Percentiles rank a stretch among this genome's conserved stretches.
These are phyloP conservation scores for Orientallactaga bullata DNA, from an alignment of 2,113 vertebrate genomes.

Conservation along the genomic window DNA sequence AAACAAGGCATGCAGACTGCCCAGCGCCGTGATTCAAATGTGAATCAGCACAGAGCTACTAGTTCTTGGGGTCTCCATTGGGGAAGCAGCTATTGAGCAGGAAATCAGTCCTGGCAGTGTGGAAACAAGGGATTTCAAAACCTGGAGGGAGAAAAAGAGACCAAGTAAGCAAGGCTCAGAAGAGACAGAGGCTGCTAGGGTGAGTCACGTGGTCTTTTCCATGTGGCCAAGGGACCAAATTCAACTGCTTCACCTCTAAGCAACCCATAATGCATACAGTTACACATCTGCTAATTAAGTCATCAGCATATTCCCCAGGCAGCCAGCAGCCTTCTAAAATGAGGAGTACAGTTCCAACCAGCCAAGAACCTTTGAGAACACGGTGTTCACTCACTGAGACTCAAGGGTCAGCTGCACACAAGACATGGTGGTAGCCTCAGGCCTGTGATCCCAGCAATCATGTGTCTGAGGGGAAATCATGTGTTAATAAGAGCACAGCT, in stretches of 20 bases:
- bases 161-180: background rate
- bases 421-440: background rate
- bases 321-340: background rate
- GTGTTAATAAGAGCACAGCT: background rate
- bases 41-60: slow-evolving; percentile 29
- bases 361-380: background rate
- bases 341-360: background rate
- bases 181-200: fast-evolving
- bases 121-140: slow-evolving; percentile 60
- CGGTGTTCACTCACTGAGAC: background rate
- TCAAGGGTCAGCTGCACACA: background rate
- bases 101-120: slow-evolving; percentile 28
- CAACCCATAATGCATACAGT: background rate
- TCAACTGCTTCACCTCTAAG: slow-evolving; percentile 15
- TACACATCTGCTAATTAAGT: background rate
- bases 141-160: slow-evolving; percentile 19
- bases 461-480: background rate
- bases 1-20: background rate
- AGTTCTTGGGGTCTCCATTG: slow-evolving; percentile 40
- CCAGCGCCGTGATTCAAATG: background rate
- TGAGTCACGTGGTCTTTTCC: background rate
- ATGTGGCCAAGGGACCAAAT: fast-evolving
- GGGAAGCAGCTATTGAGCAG: slow-evolving; percentile 37
- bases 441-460: background rate
- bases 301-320: background rate